Conservation (phyloP, 1,140 invertebrate species). For the Drosophila saltans region DNA sequence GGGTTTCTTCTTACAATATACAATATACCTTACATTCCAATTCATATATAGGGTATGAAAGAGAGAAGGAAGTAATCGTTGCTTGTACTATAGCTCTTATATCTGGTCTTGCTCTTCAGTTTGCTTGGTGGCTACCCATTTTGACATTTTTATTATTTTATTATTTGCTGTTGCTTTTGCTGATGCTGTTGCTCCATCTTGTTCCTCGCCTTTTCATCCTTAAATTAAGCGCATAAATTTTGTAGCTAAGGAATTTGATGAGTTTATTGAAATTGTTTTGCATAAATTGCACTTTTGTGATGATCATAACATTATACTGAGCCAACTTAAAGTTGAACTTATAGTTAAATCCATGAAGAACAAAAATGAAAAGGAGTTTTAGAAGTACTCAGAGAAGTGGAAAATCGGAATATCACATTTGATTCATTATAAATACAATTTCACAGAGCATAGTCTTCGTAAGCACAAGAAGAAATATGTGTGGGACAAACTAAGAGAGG, state of each 20-base stretch:
- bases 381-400: conserved; percentile 42
- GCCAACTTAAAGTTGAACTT: conserved; percentile 8
- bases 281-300: conserved; percentile 45
- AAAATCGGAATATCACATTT: conserved; percentile 71
- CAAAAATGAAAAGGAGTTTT: neutral
- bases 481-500: conserved; percentile 4
- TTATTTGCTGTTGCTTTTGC: conserved; percentile 28
- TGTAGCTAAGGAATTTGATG: conserved; percentile 42
- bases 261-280: conserved; percentile 68
- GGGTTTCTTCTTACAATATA: neutral
- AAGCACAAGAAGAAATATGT: conserved; percentile 30
- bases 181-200: conserved; percentile 4
- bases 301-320: conserved; percentile 8
- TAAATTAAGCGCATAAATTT: conserved; percentile 63
- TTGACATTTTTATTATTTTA: conserved; percentile 55
- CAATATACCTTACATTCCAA: neutral
- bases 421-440: conserved; percentile 79
- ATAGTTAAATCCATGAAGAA: neutral
- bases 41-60: conserved; percentile 26
- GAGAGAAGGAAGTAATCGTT: conserved; percentile 33
- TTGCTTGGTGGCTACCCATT: conserved; percentile 45
- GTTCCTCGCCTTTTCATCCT: conserved; percentile 42
- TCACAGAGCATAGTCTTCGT: conserved; percentile 59
- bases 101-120: conserved; percentile 56
- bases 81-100: conserved; percentile 39